Base-by-base conservation (phyloP, 1,140 invertebrate genomes). In the Bombus consobrinus region DNA sequence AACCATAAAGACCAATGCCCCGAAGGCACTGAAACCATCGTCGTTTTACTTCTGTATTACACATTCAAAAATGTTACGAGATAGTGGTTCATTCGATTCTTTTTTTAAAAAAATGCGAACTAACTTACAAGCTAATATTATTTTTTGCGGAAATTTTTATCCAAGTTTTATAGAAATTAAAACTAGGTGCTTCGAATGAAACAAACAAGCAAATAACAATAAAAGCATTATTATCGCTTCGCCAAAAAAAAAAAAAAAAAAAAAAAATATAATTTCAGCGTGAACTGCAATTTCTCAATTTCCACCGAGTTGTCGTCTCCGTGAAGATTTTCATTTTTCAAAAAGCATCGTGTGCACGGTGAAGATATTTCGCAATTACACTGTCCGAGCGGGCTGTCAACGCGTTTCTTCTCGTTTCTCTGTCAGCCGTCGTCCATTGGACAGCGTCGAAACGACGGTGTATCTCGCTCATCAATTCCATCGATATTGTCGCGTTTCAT, bases 401-500 rank as follows among this genome's bases (percentile, higher is more conserved):
- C 74, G 43, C 73, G 81, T 68, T 83, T 41, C 81, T 83, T 83
- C 74, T 37, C 81, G 64, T 57, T 83, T 83, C 47, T 69, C 74
- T 75, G 57, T 75, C 81, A 47, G 37, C 37, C 39, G 39, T n/a
- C 34, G 69, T 25, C 10, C 37, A 47, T 1, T 15, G 53, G 53
- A 72, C n/a, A 72, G 18, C 39, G 53, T 74, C 41, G 41, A 64
- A 53, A 37, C 25, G 53, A n/a, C 71, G 47, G 74, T 9, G 18
- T 37, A 34, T n/a, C 75, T 83, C 81, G 15, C 81, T 83, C 74
- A 78, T 68, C 81, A 78, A 69, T 53, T 68, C 43, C 43, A 62
- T 80, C 77, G 62, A 80, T 69, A 69, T 84, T 88, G 87, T 79
- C 87, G 75, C 81, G 74, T 43, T 66, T 84, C 72, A 66, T 18